Base-by-base conservation (phyloP, 2,888 invertebrate genomes). In the Molanna angustata region DNA sequence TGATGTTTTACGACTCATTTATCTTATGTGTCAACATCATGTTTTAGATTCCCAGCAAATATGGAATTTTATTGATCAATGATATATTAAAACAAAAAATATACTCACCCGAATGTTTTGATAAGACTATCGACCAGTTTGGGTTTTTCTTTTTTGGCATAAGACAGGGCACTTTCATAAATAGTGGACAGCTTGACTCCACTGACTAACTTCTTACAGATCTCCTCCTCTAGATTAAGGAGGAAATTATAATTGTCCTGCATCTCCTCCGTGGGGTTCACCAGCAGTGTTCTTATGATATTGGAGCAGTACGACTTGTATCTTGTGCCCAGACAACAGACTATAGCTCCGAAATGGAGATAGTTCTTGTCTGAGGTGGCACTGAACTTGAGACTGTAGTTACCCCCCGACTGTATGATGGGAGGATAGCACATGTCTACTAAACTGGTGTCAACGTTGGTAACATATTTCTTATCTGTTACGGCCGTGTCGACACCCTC, bases 251-350 rank as follows among this genome's bases (percentile, higher is more conserved):
- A 99, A 70, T 91, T 90, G 57, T 86, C 87, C 75, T 94, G 84
- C 56, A 86, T 74, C 57, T 78, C 78, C 53, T 85, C 84, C 3
- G 81, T 86, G 1, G 99, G 99, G 74, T 98, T 96, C 2, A 99
- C 96, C 64, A 99, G 77, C 62, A 99, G 78, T 11, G 99, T 99
- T 54, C 99, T 84, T 9, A 94, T 92, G 62, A 99, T 90, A 69
- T 99, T 99, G 1, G 98, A 95, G 71, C 99, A 99, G 68, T 99
- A 99, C 0, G 90, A 92, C 71, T 96, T 96, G 71, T 97, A 99
- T 52, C 98, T 83, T 2, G 90, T 90, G 3, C 98, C 99, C 58
- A 99, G 72, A 9, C 92, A 92, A 69, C 96, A 96, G 41, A 96
- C 88, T 60, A 99, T 96, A 0, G 94, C 88, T 35, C 96, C 98